Conservation (phyloP, 2,113 vertebrate genomes). For the Saiga tatarica region DNA sequence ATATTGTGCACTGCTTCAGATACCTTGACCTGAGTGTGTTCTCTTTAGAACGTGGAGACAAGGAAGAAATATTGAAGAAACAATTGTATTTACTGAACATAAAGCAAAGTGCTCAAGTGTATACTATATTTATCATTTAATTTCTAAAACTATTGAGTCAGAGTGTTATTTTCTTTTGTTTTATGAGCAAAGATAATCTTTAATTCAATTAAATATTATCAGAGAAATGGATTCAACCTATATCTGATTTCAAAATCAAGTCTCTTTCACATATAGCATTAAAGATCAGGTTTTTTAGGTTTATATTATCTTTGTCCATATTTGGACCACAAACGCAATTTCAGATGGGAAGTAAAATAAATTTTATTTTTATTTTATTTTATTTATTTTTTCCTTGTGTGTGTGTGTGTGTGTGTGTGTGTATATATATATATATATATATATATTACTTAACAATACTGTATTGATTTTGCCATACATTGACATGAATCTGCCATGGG, state of each 20-base stretch:
- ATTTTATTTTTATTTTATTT: not conserved
- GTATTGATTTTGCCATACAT: too few species aligned
- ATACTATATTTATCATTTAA: not conserved
- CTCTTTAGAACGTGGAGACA: not conserved
- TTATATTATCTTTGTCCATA: not conserved
- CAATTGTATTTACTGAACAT: not conserved
- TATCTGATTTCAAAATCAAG: not conserved
- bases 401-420: too few species aligned
- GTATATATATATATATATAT: too few species aligned
- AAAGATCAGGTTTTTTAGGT: not conserved
- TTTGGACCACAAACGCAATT: not conserved
- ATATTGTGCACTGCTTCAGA: not conserved
- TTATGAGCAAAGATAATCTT: not conserved
- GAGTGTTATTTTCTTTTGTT: not conserved
- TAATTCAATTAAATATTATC: not conserved
- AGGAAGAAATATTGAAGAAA: not conserved
- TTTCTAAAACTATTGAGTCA: not conserved
- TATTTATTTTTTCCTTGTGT: too few species aligned
- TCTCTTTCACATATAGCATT: not conserved
- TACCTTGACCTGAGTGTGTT: not conserved
- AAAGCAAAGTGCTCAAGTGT: not conserved
- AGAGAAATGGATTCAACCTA: not conserved
- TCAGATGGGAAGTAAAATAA: not conserved
- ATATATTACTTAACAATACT: too few species aligned
- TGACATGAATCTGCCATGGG: too few species aligned